Base-by-base conservation (phyloP, 2,797 vertebrate genomes). In the Borostomias antarcticus region DNA sequence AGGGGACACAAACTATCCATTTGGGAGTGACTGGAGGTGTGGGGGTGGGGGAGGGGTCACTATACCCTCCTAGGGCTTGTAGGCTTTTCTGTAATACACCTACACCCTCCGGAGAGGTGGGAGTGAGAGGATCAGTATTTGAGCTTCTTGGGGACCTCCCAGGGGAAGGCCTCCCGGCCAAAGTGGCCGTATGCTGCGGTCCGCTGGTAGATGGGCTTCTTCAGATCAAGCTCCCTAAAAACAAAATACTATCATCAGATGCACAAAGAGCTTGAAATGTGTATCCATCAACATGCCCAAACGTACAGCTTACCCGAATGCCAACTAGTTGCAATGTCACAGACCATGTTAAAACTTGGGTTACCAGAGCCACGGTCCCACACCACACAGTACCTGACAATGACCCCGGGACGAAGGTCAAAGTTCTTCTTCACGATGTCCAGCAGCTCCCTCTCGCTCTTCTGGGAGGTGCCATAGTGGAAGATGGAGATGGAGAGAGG, bases 211-310 rank as follows among this genome's bases (percentile, higher is more conserved):
- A 98, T 94, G 77, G 96, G 93, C 84, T 93, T 96, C 95, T 96
- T 98, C 92, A 98, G 91, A 88, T 96, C 94, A 82, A 98, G 94
- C 76, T 98, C 97, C 92, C 96, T 98, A n/a, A n/a, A n/a, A n/a
- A n/a, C n/a, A n/a, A n/a, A n/a, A n/a, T n/a, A n/a, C n/a, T 6
- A 8, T 19, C 2, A 30, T 8, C 4, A 17, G 11, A 30, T 11
- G 4, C 4, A 13, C 2, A 13, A 54, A 30, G 52, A 9, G 8
- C 26, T 17, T 2, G 0, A 5, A 17, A 7, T 9, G 45, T 2
- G 2, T 53, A 1, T 1, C 10, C 5, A 51, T 17, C 28, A 4
- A 52, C 25, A 52, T 52, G 50, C 28, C 25, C 7, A 52, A n/a
- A n/a, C n/a, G n/a, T n/a, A n/a, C n/a, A n/a, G n/a, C n/a, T n/a